Base-by-base conservation (phyloP, 2,888 invertebrate genomes). In the Melanostoma scalare region DNA sequence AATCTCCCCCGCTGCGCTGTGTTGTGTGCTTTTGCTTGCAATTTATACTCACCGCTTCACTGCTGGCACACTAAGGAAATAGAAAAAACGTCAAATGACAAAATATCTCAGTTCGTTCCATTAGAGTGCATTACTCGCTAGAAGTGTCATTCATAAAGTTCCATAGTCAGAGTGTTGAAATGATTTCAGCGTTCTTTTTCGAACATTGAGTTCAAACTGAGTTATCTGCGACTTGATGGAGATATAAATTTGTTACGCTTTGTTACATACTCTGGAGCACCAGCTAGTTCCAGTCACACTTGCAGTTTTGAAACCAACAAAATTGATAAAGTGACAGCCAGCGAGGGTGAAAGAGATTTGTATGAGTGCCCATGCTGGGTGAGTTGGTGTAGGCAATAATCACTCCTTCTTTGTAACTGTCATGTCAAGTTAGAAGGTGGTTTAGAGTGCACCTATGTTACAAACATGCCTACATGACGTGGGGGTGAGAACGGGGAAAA, bases 81-180 rank as follows among this genome's bases (percentile, higher is more conserved):
- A 50, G 63, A 50, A 6, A 20, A 63, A 63, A 63, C 63, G 36
- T 63, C 65, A 65, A 80, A 55, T 60, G 55, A 61, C 81, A 72
- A 72, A 73, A 69, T 52, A 56, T 75, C 50, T 58, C 30, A 68
- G 53, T 76, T 58, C 68, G 73, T 74, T 65, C 56, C 72, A 82
- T 78, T 69, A 69, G 63, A 77, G 78, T 82, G 58, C 82, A 82
- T 82, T 82, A 82, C 82, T 73, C 78, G 73, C 69, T 78, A 48
- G 53, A 82, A 69, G 61, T 82, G 82, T 74, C 82, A 82, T 74
- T 78, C 73, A 72, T 68, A 69, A 52, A 71, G 52, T 71, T 63
- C 2, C 50, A 8, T 56, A 55, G 46, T 67, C 56, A 50, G 38
- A 36, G 68, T 73, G 73, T 79, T 74, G 68, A 80, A 74, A 68